Evolutionary conservation across 2,113 vertebrate species (phyloP).

Genomic region (Gadus macrocephalus): DNA sequence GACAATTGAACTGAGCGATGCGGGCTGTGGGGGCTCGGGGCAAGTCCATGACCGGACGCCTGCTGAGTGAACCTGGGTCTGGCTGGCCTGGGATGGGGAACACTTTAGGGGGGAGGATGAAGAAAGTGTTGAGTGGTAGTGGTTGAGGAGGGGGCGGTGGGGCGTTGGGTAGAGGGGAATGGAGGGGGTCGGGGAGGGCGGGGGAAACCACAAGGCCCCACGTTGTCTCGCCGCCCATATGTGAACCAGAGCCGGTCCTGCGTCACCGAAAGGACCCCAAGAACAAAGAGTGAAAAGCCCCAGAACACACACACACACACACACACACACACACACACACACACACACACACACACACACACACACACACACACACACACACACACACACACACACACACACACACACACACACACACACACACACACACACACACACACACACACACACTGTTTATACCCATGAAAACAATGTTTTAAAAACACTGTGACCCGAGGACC

Average conservation of each 20-base stretch:
- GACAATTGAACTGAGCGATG: constrained; percentile 46
- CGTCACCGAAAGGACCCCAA: constrained; percentile 6
- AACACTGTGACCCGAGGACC: constrained; percentile 19
- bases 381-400: constrained; percentile 2
- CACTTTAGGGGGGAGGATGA: constrained; percentile 33
- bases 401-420: constrained; percentile 9
- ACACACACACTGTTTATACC: constrained; percentile 30
- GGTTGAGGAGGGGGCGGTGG: background rate
- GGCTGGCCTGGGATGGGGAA: constrained; percentile 18
- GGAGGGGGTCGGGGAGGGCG: background rate
- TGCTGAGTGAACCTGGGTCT: constrained; percentile 11
- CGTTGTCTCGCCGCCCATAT: constrained; percentile 61
- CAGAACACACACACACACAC: constrained; percentile 3
- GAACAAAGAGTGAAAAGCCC: constrained; percentile 29
- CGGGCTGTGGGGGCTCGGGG: constrained; percentile 18
- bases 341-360: constrained; percentile 10
- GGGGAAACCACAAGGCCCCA: constrained; percentile 68
- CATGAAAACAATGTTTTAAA: constrained; percentile 13
- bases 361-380: constrained; percentile 11
- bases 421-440: constrained; percentile 10
- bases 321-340: constrained; percentile 10
- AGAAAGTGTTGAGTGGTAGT: constrained; percentile 46
- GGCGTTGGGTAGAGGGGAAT: constrained; percentile 3
- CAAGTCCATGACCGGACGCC: constrained; percentile 30
- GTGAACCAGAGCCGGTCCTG: constrained; percentile 58